Percentiles rank a stretch among this genome's conserved stretches.
Conservation (phyloP, 1,140 invertebrate genomes). For the Arion vulgaris region DNA sequence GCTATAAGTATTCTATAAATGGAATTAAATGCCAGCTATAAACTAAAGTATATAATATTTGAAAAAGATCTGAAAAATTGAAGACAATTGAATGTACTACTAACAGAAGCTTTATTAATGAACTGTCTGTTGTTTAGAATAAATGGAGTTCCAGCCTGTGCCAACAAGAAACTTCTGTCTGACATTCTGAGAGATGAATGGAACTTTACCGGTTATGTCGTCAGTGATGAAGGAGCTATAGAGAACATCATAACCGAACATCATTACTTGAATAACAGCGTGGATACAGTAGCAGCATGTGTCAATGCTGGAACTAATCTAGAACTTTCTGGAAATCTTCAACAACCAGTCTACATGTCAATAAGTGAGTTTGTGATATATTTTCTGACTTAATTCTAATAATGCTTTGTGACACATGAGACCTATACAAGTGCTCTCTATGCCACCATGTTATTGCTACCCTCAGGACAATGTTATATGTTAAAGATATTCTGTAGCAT, state of each 20-base stretch:
- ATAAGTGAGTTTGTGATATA: slow-evolving; percentile 47
- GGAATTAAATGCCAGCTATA: too few relatives aligned
- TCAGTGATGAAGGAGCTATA: slow-evolving; percentile 68
- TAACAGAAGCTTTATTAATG: too few relatives aligned
- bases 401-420: too few relatives aligned
- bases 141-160: slow-evolving; percentile 70
- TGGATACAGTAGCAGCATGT: slow-evolving; percentile 59
- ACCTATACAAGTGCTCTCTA: too few relatives aligned
- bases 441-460: too few relatives aligned
- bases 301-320: slow-evolving; percentile 68
- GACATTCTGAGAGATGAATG: slow-evolving; percentile 64
- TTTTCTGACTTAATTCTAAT: too few relatives aligned
- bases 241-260: slow-evolving; percentile 63
- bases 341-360: slow-evolving; percentile 46
- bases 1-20: too few relatives aligned
- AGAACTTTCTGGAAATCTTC: slow-evolving; percentile 54
- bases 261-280: slow-evolving; percentile 55
- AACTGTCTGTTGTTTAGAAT: slow-evolving; percentile 53
- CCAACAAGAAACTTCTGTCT: slow-evolving; percentile 63
- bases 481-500: too few relatives aligned
- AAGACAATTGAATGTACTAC: too few relatives aligned
- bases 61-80: too few relatives aligned
- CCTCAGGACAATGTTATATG: too few relatives aligned
- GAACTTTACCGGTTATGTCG: slow-evolving; percentile 70
- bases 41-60: too few relatives aligned